Evolutionary conservation across 2,888 invertebrate species (phyloP).

Genomic region (Dynastes grantii): DNA sequence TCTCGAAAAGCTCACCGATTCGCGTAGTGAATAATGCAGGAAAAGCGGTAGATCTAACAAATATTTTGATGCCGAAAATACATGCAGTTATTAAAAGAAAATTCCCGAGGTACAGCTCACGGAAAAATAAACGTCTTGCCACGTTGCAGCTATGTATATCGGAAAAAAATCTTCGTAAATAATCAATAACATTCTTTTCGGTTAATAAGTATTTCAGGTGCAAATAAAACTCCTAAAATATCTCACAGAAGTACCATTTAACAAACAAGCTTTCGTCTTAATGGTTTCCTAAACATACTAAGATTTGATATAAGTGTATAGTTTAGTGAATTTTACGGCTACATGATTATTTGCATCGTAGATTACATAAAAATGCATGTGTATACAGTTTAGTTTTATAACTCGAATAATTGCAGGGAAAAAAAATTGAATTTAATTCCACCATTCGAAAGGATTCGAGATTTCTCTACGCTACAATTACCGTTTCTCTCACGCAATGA

Average conservation of each 20-base stretch:
- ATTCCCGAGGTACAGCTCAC: not conserved
- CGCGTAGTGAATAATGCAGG: too few relatives aligned
- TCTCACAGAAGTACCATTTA: slow-evolving; percentile 8
- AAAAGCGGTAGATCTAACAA: not conserved
- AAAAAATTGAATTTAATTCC: not conserved
- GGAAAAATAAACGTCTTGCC: not conserved
- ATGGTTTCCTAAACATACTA: slow-evolving; percentile 1
- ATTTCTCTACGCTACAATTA: slow-evolving; percentile 14
- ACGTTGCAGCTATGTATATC: not conserved
- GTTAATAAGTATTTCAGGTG: slow-evolving; percentile 15
- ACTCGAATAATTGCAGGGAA: not conserved
- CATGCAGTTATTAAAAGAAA: slow-evolving; percentile 13
- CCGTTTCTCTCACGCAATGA: slow-evolving; percentile 2
- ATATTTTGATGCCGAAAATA: slow-evolving; percentile 8
- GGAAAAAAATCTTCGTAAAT: not conserved
- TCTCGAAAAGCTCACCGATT: too few relatives aligned
- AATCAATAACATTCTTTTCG: slow-evolving; percentile 16
- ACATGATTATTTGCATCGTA: not conserved
- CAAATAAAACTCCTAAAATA: slow-evolving; percentile 7
- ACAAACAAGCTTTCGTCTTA: slow-evolving; percentile 6
- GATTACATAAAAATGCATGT: not conserved
- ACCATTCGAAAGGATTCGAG: slow-evolving; percentile 8
- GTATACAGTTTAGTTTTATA: too few relatives aligned
- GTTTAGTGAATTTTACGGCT: not conserved
- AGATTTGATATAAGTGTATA: not conserved